Evolutionary conservation across 2,888 invertebrate species (phyloP).

Genomic region (Heliconius hortense): DNA sequence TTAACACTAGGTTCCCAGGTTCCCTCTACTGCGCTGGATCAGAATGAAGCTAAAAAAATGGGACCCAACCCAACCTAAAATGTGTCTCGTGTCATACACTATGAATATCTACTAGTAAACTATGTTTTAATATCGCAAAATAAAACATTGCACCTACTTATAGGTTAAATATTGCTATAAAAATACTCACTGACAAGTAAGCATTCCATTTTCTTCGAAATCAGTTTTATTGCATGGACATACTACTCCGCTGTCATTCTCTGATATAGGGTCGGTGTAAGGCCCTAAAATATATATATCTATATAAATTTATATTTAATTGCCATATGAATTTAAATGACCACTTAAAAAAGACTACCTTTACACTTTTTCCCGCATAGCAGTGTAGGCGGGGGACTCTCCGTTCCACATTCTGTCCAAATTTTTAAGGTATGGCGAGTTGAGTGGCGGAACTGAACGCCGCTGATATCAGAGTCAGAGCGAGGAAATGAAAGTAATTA

Average conservation of each 20-base stretch:
- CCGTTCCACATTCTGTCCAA: neutral
- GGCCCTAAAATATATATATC: neutral
- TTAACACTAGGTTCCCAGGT: no score
- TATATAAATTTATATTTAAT: no score
- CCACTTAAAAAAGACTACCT: neutral
- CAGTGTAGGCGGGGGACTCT: neutral
- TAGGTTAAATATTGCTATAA: neutral
- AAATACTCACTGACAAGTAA: slow-evolving; percentile 62
- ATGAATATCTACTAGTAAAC: no score
- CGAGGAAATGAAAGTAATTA: neutral
- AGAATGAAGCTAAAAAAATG: no score
- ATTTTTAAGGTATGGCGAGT: neutral
- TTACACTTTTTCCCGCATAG: no score
- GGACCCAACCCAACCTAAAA: no score
- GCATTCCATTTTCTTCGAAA: slow-evolving; percentile 42
- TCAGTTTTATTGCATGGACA: slow-evolving; percentile 58
- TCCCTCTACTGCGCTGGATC: no score
- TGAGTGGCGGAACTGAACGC: neutral
- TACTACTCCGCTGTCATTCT: slow-evolving; percentile 38
- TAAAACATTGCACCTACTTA: no score
- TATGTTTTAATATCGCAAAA: no score
- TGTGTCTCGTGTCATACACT: no score
- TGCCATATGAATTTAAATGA: neutral
- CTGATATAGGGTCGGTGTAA: neutral
- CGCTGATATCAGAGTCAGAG: neutral